These are phyloP conservation scores for Xestoiulus laeticollis DNA, from an alignment of 2,888 invertebrate genomes.

Conservation along the genomic window DNA sequence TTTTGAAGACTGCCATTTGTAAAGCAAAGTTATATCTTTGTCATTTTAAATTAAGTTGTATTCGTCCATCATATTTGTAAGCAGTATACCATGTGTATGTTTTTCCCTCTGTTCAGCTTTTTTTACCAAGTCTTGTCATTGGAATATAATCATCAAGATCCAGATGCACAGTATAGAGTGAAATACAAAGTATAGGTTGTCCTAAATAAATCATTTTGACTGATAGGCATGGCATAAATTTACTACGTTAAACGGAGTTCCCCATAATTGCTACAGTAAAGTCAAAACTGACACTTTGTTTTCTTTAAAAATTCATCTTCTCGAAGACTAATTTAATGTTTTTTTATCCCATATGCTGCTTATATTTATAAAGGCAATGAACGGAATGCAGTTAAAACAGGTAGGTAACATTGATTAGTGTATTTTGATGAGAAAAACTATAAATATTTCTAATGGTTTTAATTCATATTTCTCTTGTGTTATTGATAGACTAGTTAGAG, in stretches of 20 bases:
- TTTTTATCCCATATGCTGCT: constrained; percentile 24
- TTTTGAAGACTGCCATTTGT: not conserved
- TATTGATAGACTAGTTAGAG: not conserved
- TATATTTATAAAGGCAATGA: constrained; percentile 45
- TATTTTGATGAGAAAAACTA: not conserved
- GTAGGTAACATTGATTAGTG: constrained; percentile 36
- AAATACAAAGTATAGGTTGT: not conserved
- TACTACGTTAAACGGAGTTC: too few relatives aligned
- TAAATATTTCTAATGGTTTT: too few relatives aligned
- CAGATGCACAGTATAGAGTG: not conserved
- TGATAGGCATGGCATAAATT: too few relatives aligned
- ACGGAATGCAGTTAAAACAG: constrained; percentile 51
- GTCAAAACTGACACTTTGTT: too few relatives aligned
- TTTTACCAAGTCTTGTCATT: not conserved
- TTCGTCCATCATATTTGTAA: not conserved
- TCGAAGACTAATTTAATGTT: constrained; percentile 14
- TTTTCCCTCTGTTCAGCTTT: not conserved
- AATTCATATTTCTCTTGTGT: not conserved
- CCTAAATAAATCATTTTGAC: too few relatives aligned
- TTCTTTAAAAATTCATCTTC: not conserved
- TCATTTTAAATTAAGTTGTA: not conserved
- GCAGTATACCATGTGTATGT: not conserved
- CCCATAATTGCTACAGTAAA: too few relatives aligned
- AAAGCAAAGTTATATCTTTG: not conserved
- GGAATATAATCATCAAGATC: not conserved